Conservation (phyloP, 2,888 invertebrate species). For the Drosophila mimetica region DNA sequence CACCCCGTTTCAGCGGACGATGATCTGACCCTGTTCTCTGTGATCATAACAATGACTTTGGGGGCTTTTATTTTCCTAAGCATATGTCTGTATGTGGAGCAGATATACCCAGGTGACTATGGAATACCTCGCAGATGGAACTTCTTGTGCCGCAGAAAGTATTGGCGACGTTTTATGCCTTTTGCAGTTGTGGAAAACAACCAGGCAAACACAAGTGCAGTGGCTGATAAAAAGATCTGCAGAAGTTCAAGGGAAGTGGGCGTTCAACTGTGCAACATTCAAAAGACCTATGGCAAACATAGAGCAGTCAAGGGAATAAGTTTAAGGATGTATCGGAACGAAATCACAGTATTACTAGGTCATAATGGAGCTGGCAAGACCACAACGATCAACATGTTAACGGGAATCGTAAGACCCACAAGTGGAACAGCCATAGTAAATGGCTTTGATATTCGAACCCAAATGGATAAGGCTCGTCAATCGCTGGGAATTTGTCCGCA, state of each 20-base stretch:
- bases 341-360: constrained; percentile 92
- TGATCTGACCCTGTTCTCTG: constrained; percentile 88
- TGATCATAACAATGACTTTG: constrained; percentile 88
- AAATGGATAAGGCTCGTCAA: constrained; percentile 86
- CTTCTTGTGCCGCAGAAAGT: constrained; percentile 87
- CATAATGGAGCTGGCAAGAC: constrained; percentile 94
- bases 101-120: constrained; percentile 92
- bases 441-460: constrained; percentile 87
- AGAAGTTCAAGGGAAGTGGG: constrained; percentile 75
- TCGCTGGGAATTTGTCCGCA: constrained; percentile 92
- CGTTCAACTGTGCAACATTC: constrained; percentile 86
- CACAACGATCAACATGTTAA: constrained; percentile 95
- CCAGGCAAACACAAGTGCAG: not conserved
- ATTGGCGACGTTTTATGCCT: constrained; percentile 83
- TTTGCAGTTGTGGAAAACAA: not conserved
- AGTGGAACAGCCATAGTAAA: constrained; percentile 89
- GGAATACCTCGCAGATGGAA: constrained; percentile 92
- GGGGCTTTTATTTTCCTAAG: constrained; percentile 86
- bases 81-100: constrained; percentile 92
- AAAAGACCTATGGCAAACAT: constrained; percentile 86
- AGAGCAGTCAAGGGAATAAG: constrained; percentile 88
- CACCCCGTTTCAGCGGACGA: constrained; percentile 87
- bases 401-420: constrained; percentile 89
- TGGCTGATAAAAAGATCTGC: not conserved
- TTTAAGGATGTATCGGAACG: constrained; percentile 92